Percentiles rank a stretch among this genome's conserved stretches.
Conservation (phyloP, 2,888 invertebrate genomes). For the Drosophila helvetica region DNA sequence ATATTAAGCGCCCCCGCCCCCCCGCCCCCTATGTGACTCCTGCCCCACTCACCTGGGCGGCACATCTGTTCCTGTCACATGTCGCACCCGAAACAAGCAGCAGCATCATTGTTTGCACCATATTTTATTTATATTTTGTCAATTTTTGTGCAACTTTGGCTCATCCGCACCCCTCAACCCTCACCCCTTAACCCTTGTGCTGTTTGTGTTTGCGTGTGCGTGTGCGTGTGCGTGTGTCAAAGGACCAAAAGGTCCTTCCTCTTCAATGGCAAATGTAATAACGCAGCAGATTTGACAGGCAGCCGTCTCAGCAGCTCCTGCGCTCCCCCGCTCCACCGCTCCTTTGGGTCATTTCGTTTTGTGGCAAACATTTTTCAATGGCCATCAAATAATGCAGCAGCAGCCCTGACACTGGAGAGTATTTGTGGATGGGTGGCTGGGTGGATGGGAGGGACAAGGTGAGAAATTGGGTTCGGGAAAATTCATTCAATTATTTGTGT, state of each 20-base stretch:
- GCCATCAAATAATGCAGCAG: slow-evolving; percentile 44
- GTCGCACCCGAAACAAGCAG: slow-evolving; percentile 17
- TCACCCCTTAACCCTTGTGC: slow-evolving; percentile 24
- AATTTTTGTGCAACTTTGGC: slow-evolving; percentile 69
- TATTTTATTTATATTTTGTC: slow-evolving; percentile 79
- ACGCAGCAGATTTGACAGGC: slow-evolving; percentile 67
- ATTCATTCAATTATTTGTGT: background rate
- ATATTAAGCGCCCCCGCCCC: slow-evolving; percentile 53
- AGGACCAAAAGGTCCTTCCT: background rate
- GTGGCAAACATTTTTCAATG: slow-evolving; percentile 44
- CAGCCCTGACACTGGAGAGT: slow-evolving; percentile 12
- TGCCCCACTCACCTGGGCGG: slow-evolving; percentile 54
- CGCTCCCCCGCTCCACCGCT: too few species aligned
- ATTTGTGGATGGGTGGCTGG: too few species aligned
- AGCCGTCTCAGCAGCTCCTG: slow-evolving; percentile 2
- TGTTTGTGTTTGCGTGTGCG: slow-evolving; percentile 3
- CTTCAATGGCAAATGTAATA: slow-evolving; percentile 62
- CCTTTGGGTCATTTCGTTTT: slow-evolving; percentile 61
- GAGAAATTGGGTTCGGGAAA: background rate
- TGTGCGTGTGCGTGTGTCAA: background rate
- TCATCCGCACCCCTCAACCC: slow-evolving; percentile 27
- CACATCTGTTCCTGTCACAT: slow-evolving; percentile 60
- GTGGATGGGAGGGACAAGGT: background rate
- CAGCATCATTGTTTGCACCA: slow-evolving; percentile 60
- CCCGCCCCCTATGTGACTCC: background rate